A percentile compares a stretch with the other conserved stretches of the same genome.
Conservation (phyloP, 1,140 invertebrate species). For the Ceratosolen fusciceps region DNA sequence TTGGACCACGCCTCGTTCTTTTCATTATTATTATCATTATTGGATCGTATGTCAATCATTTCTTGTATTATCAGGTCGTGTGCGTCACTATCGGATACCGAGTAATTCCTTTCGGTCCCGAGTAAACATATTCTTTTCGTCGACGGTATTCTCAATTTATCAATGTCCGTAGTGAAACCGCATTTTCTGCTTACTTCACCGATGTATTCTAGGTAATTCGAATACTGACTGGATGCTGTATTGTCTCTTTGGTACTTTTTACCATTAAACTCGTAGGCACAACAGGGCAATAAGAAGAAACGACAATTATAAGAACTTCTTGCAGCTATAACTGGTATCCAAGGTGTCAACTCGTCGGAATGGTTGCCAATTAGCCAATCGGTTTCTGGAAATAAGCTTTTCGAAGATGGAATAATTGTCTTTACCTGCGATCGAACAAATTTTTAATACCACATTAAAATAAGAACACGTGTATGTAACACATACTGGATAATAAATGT, state of each 20-base stretch:
- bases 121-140: constrained; percentile 92
- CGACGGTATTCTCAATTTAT: constrained; percentile 94
- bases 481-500: not conserved
- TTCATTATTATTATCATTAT: constrained; percentile 47
- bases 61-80: constrained; percentile 68
- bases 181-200: constrained; percentile 78
- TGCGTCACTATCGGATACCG: constrained; percentile 57
- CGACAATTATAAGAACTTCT: constrained; percentile 78
- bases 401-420: constrained; percentile 80
- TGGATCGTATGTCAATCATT: constrained; percentile 72
- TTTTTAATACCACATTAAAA: too few relatives aligned
- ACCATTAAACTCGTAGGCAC: constrained; percentile 91
- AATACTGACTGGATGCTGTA: constrained; percentile 82
- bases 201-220: constrained; percentile 87
- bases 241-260: constrained; percentile 83
- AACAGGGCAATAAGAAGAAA: constrained; percentile 95
- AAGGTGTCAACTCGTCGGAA: constrained; percentile 97
- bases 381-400: constrained; percentile 79
- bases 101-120: constrained; percentile 75
- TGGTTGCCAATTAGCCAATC: constrained; percentile 99
- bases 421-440: constrained; percentile 62
- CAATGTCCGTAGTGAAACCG: constrained; percentile 83
- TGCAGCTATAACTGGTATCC: constrained; percentile 94
- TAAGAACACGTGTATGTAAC: too few relatives aligned
- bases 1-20: constrained; percentile 63